A percentile compares a stretch with the other conserved stretches of the same genome.
These are phyloP conservation scores for Taphrorychus bicolor DNA, from an alignment of 2,888 invertebrate species.

Conservation along the genomic window DNA sequence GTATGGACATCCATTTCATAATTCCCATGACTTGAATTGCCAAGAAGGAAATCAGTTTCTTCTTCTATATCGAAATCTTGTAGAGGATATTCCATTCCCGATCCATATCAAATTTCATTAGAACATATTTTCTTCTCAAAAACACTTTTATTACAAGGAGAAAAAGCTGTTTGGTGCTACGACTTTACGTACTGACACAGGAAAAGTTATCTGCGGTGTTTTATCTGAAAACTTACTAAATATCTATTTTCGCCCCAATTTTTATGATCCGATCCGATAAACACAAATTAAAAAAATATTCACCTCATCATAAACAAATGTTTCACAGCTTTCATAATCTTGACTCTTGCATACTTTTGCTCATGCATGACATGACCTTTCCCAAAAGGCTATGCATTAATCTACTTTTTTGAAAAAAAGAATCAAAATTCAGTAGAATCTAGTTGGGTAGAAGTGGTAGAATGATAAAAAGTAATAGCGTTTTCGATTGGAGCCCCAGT, in stretches of 20 bases:
- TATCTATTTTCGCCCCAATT: background rate
- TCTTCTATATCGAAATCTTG: constrained; percentile 59
- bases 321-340: too few relatives aligned
- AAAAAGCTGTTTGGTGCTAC: background rate
- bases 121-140: background rate
- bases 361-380: too few relatives aligned
- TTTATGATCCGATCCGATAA: background rate
- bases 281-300: background rate
- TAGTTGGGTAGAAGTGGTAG: too few relatives aligned
- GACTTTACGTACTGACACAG: background rate
- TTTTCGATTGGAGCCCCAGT: too few relatives aligned
- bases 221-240: background rate
- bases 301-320: background rate
- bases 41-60: constrained; percentile 60
- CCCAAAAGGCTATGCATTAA: too few relatives aligned
- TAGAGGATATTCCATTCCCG: constrained; percentile 60
- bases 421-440: too few relatives aligned
- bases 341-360: too few relatives aligned
- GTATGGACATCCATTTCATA: constrained; percentile 58
- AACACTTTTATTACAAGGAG: background rate
- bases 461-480: too few relatives aligned
- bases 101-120: constrained; percentile 21
- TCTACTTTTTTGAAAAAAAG: too few relatives aligned
- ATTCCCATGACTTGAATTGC: constrained; percentile 54
- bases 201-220: background rate